phyloP scores from a whole-genome alignment of 2,888 invertebrate genomes.

The Amphipoea oculea region DNA sequence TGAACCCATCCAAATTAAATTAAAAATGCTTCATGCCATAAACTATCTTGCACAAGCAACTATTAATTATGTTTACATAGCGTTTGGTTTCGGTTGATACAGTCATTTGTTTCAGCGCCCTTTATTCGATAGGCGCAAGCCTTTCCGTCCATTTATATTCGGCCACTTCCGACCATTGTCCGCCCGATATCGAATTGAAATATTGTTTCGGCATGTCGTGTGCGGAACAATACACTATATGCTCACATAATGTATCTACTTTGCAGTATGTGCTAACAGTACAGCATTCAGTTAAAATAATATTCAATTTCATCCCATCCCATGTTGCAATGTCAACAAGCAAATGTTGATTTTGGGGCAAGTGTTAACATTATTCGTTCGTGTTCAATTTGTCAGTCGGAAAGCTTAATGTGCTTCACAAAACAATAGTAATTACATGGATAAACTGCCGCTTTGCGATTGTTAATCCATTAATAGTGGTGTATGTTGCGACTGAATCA shows the following conservation, averaged over 20 bases:
- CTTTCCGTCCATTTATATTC: conserved; percentile 89
- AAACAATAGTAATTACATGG: conserved; percentile 75
- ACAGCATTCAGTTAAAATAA: conserved; percentile 71
- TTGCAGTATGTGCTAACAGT: conserved; percentile 60
- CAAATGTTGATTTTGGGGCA: conserved; percentile 77
- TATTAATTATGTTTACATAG: conserved; percentile 58
- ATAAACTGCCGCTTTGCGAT: conserved; percentile 70
- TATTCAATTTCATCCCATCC: conserved; percentile 70
- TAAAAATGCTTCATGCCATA: conserved; percentile 3
- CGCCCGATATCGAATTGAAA: conserved; percentile 88
- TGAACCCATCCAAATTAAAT: conserved; percentile 5
- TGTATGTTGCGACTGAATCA: conserved; percentile 54
- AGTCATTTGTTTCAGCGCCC: conserved; percentile 78
- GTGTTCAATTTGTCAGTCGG: conserved; percentile 74
- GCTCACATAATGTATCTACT: conserved; percentile 67
- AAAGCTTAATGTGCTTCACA: conserved; percentile 72
- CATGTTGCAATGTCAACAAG: conserved; percentile 72
- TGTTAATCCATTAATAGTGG: conserved; percentile 69
- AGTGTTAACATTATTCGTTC: conserved; percentile 78
- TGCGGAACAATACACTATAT: conserved; percentile 77
- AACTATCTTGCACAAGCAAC: conserved; percentile 18
- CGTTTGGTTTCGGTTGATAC: conserved; percentile 68
- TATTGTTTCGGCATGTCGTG: conserved; percentile 87
- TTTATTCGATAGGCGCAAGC: conserved; percentile 85
- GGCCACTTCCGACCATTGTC: conserved; percentile 88